Evolutionary conservation across 2,113 vertebrate genomes (phyloP), one percentile per base, ranked within the genome.

Genomic region (Dromaius novaehollandiae): DNA sequence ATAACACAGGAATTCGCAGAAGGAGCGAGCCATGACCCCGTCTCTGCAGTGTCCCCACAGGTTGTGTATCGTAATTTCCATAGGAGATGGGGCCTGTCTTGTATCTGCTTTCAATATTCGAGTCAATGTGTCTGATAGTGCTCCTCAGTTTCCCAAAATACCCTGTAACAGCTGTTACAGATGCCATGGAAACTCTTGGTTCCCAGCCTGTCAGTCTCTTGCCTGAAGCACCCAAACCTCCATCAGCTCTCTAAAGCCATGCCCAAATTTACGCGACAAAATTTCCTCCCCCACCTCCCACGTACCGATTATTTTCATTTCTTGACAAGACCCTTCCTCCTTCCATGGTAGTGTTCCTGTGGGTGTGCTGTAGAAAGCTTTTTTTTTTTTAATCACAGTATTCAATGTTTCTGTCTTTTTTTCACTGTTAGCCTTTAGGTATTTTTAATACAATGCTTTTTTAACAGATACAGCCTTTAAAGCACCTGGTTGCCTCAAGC

Each of bases 21-120:
- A 75, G 5, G 14, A 81, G 42, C 0, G 0, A 83, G 18, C 64
- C 2, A 3, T 42, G 50, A 51, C 42, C 28, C 5, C 22, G 3
- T n/a, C 4, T 69, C 56, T 73, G 26, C 48, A 21, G 6, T 30
- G 28, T 53, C 28, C 6, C 34, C n/a, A 36, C 25, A 30, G 10
- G 7, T 21, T 77, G n/a, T 48, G 40, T 9, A 56, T 9, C 13
- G 19, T 24, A 53, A 86, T n/a, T 68, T 60, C 50, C 4, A 2
- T 9, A 38, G 36, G 28, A 88, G 15, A 28, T 78, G 12, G 17
- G 64, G 8, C 10, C 6, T 34, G 18, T 48, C 34, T 66, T 76
- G 1, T 16, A 58, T 73, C 53, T 70, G 10, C 42, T 58, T 75
- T 75, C 34, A 30, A 17, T 61, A 3, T 38, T 20, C 61, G 6